These are phyloP conservation scores for Percina caprodes DNA, from an alignment of 2,113 vertebrate genomes.

Conservation along the genomic window DNA sequence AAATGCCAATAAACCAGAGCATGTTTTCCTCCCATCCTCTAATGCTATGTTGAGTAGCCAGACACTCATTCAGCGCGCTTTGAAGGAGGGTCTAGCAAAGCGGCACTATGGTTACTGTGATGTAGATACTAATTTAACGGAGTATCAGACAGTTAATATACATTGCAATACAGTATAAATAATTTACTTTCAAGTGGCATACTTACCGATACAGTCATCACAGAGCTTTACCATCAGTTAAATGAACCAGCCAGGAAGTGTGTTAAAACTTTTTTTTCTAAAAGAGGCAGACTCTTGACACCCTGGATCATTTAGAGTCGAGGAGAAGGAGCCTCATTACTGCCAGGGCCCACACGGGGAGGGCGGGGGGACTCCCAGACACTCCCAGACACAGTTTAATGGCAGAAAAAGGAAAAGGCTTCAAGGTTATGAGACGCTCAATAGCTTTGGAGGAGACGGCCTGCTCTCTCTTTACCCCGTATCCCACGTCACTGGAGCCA, in stretches of 20 bases:
- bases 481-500: constrained; percentile 81
- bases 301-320: constrained; percentile 75
- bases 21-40: too few relatives aligned
- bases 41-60: too few relatives aligned
- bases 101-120: too few relatives aligned
- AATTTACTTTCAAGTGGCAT: constrained; percentile 14
- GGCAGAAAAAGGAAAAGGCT: constrained; percentile 78
- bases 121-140: background rate
- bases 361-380: background rate
- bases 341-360: constrained; percentile 48
- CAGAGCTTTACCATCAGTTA: constrained; percentile 41
- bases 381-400: constrained; percentile 77
- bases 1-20: too few relatives aligned
- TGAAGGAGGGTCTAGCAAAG: too few relatives aligned
- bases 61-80: too few relatives aligned
- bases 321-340: constrained; percentile 77
- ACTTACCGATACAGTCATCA: constrained; percentile 25
- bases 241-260: constrained; percentile 62
- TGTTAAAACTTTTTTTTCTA: constrained; percentile 36
- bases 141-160: constrained; percentile 1
- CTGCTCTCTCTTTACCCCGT: constrained; percentile 63
- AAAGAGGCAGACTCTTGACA: constrained; percentile 54
- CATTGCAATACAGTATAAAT: background rate
- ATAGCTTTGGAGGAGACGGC: constrained; percentile 74
- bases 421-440: constrained; percentile 77